These are phyloP conservation scores for Venturia canescens DNA, from an alignment of 1,140 invertebrate species.

Conservation along the genomic window DNA sequence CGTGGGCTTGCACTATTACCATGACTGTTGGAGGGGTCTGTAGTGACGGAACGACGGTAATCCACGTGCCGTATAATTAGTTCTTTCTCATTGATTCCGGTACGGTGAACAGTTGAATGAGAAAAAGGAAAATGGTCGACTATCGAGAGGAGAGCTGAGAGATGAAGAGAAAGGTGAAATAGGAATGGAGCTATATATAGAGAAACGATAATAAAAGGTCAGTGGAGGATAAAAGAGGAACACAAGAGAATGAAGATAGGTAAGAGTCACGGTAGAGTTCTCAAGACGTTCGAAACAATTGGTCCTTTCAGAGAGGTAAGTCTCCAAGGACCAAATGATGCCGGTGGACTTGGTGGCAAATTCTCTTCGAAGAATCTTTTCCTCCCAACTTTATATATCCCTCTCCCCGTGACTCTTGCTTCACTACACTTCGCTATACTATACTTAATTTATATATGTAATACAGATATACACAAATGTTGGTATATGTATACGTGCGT, in stretches of 20 bases:
- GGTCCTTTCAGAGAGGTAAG: constrained; percentile 43
- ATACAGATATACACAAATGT: not conserved
- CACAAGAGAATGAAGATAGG: not conserved
- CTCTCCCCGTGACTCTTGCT: not conserved
- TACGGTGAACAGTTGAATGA: not conserved
- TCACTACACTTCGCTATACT: not conserved
- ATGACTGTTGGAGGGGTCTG: too few species aligned
- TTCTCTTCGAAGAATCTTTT: constrained; percentile 18
- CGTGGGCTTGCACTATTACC: not conserved
- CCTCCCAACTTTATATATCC: not conserved
- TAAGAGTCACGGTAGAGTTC: constrained; percentile 27
- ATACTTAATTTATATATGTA: not conserved
- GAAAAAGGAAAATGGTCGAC: constrained; percentile 10
- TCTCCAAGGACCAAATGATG: constrained; percentile 40
- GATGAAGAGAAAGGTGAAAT: constrained; percentile 55
- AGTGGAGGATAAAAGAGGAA: constrained; percentile 11
- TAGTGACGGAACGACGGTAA: not conserved
- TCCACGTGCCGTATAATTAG: constrained; percentile 34
- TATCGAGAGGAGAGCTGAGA: not conserved
- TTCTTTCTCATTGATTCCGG: constrained; percentile 40
- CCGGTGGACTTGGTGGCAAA: constrained; percentile 22
- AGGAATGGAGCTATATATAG: constrained; percentile 36
- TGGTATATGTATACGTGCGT: not conserved
- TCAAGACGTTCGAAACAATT: constrained; percentile 46
- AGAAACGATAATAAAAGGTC: constrained; percentile 5